Percentiles rank a stretch among this genome's conserved stretches.
These are phyloP conservation scores for Cerastis rubricosa DNA, from an alignment of 2,888 invertebrate species.

Conservation along the genomic window DNA sequence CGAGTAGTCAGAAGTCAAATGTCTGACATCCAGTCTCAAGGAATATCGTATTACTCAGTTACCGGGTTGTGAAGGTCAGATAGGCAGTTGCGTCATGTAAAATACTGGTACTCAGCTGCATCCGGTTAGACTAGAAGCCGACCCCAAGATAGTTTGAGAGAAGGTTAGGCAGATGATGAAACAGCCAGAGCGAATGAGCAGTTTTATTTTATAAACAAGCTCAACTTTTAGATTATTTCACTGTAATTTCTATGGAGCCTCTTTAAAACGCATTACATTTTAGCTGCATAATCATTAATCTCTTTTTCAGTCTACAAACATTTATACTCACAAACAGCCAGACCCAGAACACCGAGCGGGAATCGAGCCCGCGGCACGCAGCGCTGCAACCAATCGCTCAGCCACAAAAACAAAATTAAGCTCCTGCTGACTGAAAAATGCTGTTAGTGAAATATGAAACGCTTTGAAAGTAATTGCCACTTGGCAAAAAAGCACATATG, in stretches of 20 bases:
- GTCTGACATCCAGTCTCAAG: too few relatives aligned
- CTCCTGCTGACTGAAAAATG: background rate
- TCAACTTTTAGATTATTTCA: background rate
- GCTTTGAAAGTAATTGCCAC: background rate
- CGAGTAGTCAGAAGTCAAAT: too few relatives aligned
- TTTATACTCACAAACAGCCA: background rate
- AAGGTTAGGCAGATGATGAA: too few relatives aligned
- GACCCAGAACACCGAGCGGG: background rate
- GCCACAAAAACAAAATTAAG: background rate
- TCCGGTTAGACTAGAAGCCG: too few relatives aligned
- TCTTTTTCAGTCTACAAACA: background rate
- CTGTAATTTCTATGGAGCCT: background rate
- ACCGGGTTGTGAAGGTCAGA: too few relatives aligned
- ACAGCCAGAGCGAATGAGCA: too few relatives aligned
- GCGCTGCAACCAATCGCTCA: background rate
- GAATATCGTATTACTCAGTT: too few relatives aligned
- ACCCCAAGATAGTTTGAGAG: too few relatives aligned
- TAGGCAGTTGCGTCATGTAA: too few relatives aligned
- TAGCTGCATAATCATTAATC: background rate
- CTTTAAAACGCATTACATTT: background rate
- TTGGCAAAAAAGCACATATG: background rate
- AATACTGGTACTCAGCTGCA: too few relatives aligned
- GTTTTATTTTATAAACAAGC: conserved; percentile 6
- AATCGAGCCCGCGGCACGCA: background rate
- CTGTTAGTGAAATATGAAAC: background rate